Base-by-base conservation (phyloP, 2,113 vertebrate genomes). In the Theristicus caerulescens region DNA sequence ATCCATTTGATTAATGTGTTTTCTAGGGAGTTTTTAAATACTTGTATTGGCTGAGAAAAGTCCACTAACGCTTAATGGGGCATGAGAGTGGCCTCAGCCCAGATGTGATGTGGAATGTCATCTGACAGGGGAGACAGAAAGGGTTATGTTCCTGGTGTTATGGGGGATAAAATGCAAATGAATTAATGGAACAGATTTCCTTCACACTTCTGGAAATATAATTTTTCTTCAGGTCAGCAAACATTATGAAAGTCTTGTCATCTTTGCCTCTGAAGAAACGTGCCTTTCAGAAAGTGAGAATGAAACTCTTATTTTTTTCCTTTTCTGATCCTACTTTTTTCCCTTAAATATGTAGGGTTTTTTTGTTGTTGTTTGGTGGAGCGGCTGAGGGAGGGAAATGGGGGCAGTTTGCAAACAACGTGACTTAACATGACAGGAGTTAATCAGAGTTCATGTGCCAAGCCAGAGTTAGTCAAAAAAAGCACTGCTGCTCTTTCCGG, bases 1-100 rank as follows among this genome's bases (percentile, higher is more conserved):
- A 81, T 92, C 70, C 1, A 2, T 78, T 93, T 97, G 96, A 96
- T 96, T 86, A 88, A 97, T 96, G 73, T 93, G 82, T 89, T 97
- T 97, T 94, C 77, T 77, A 78, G 91, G 87, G 93, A 95, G 74
- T 77, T 80, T 92, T 96, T 51, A 95, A 95, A 92, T 87, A 95
- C 90, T 83, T 78, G 55, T 83, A 91, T 64, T 94, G 94, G 78
- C 90, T 91, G 55, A 84, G 61, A 72, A 91, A 95, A 80, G 86
- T 83, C 81, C 91, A 82, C 67, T 96, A 96, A 92, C 46, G 46
- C 86, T 93, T 96, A 94, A 95, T 96, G 94, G 65, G 67, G 72
- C 79, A 49, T 74, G 79, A 67, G 64, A 90, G 52, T 71, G 86
- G 86, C 81, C 80, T 94, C 78, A 86, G 82, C 74, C 32, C 83